Percentiles rank a stretch among this genome's conserved stretches.
These are phyloP conservation scores for Cryptophagus acutangulus DNA, from an alignment of 2,888 invertebrate genomes.

Conservation along the genomic window DNA sequence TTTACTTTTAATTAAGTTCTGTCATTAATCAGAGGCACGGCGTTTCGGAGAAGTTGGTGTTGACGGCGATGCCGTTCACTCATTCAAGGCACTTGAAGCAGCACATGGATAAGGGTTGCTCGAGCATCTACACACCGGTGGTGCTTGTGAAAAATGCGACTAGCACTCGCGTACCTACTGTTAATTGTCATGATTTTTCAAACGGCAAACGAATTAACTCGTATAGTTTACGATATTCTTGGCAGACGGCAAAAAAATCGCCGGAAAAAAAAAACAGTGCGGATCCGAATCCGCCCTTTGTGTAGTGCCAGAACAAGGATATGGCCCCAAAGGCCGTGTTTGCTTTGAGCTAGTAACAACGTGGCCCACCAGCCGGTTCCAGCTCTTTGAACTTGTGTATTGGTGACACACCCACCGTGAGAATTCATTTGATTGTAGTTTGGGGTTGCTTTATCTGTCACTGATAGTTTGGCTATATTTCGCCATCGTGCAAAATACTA, in stretches of 20 bases:
- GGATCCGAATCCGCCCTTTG: too few relatives aligned
- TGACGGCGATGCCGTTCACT: constrained; percentile 22
- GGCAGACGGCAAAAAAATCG: too few relatives aligned
- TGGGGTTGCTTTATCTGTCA: constrained; percentile 7
- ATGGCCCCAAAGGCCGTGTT: too few relatives aligned
- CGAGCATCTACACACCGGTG: constrained; percentile 24
- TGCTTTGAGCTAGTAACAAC: too few relatives aligned
- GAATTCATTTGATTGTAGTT: constrained; percentile 17
- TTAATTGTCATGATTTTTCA: constrained; percentile 33
- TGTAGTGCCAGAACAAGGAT: too few relatives aligned
- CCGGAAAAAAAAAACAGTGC: too few relatives aligned
- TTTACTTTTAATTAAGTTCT: constrained; percentile 52
- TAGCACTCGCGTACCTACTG: too few relatives aligned
- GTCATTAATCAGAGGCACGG: constrained; percentile 49
- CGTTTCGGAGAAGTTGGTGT: constrained; percentile 2
- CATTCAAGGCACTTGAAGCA: constrained; percentile 16
- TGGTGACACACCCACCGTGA: constrained; percentile 21
- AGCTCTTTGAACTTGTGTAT: constrained; percentile 16
- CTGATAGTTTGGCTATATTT: too few relatives aligned
- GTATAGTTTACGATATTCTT: too few relatives aligned
- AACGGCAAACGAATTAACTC: constrained; percentile 9
- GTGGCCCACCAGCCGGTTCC: not conserved
- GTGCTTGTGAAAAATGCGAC: constrained; percentile 29
- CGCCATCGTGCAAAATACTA: too few relatives aligned
- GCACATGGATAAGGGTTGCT: constrained; percentile 12